phyloP scores from a whole-genome alignment of 2,888 invertebrate species.

The Teleiodes luculella region DNA sequence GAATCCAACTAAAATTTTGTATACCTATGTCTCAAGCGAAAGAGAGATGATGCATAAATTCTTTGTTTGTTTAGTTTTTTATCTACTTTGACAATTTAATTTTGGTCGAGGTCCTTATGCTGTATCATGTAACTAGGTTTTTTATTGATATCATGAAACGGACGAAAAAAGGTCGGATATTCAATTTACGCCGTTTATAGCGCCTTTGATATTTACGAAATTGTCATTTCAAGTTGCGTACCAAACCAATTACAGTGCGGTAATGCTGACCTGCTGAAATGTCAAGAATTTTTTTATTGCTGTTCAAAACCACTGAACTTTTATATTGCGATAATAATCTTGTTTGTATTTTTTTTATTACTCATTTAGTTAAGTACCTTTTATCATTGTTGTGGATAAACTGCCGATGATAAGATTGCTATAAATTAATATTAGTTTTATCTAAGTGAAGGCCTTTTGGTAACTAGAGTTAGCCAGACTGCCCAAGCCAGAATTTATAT shows the following conservation, averaged over 20 bases:
- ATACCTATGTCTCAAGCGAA: too few relatives aligned
- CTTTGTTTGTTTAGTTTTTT: too few relatives aligned
- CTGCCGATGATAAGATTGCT: background rate
- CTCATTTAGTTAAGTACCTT: background rate
- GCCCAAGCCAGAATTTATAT: too few relatives aligned
- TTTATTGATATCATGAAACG: background rate
- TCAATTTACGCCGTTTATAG: background rate
- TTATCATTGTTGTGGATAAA: background rate
- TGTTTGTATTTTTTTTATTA: background rate
- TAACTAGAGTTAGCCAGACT: too few relatives aligned
- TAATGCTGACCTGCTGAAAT: background rate
- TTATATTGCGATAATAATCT: background rate
- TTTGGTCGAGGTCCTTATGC: too few relatives aligned
- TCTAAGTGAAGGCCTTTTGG: too few relatives aligned
- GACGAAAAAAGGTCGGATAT: background rate
- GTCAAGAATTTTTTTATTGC: slow-evolving; percentile 3
- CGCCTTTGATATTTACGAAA: slow-evolving; percentile 7
- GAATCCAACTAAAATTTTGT: too few relatives aligned
- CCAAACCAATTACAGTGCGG: background rate
- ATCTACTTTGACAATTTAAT: too few relatives aligned
- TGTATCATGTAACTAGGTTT: too few relatives aligned
- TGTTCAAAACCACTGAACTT: slow-evolving; percentile 1
- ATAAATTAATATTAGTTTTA: background rate
- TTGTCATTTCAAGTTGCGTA: background rate
- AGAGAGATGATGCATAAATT: too few relatives aligned